A percentile compares a stretch with the other conserved stretches of the same genome.
Conservation (phyloP, 2,888 invertebrate genomes). For the Aproaerema taeniolella region DNA sequence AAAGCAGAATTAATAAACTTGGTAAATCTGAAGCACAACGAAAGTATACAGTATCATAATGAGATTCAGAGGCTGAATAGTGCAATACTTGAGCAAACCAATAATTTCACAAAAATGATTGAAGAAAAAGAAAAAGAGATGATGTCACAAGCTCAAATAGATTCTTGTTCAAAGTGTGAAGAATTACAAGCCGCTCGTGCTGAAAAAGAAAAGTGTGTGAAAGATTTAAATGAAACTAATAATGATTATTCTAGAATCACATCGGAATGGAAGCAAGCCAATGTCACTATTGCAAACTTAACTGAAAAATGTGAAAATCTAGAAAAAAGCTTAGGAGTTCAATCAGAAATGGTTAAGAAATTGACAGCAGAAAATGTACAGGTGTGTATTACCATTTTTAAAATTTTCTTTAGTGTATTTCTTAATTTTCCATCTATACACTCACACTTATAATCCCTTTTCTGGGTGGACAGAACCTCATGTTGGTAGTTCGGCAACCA, state of each 20-base stretch:
- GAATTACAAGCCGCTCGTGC: constrained; percentile 39
- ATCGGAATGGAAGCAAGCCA: constrained; percentile 71
- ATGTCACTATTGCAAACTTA: constrained; percentile 76
- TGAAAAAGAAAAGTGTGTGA: constrained; percentile 60
- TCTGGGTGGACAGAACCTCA: too few relatives aligned
- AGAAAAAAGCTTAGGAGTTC: constrained; percentile 81
- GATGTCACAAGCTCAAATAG: constrained; percentile 22
- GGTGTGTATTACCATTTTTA: constrained; percentile 34
- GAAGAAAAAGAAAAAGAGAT: constrained; percentile 43
- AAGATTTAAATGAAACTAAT: constrained; percentile 41
- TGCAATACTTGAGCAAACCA: constrained; percentile 71
- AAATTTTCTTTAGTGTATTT: too few relatives aligned
- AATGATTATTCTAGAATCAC: constrained; percentile 48
- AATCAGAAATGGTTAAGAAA: constrained; percentile 80
- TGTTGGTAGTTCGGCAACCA: too few relatives aligned
- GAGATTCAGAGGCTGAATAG: constrained; percentile 89
- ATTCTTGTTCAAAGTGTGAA: constrained; percentile 48
- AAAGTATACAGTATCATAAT: constrained; percentile 88
- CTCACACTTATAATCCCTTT: too few relatives aligned
- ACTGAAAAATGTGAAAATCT: constrained; percentile 83
- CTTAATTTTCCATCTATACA: too few relatives aligned
- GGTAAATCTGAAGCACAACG: constrained; percentile 89
- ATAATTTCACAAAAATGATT: constrained; percentile 47
- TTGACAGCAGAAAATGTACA: constrained; percentile 79
- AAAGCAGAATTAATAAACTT: constrained; percentile 84